A percentile compares a stretch with the other conserved stretches of the same genome.
Evolutionary conservation across 2,797 vertebrate species (phyloP).

Genomic region (Gymnopithys bicolor): DNA sequence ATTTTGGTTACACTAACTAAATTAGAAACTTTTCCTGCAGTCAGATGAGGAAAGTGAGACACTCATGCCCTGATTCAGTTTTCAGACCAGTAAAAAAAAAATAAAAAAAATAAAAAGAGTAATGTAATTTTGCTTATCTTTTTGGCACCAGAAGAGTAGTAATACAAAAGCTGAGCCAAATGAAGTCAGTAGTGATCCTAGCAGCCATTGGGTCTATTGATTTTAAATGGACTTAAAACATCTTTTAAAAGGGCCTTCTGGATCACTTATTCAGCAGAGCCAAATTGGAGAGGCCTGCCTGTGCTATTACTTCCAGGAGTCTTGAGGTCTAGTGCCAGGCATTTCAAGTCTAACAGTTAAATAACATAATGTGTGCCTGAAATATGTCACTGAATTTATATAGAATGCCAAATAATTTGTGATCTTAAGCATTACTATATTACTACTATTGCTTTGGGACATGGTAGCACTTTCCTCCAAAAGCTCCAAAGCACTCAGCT

Average conservation of each 20-base stretch:
- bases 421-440: neutral
- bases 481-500: neutral
- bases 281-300: neutral
- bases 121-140: neutral
- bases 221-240: constrained; percentile 29
- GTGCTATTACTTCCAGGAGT: neutral
- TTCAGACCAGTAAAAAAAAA: neutral
- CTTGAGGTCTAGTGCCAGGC: neutral
- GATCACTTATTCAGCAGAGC: neutral
- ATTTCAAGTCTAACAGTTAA: neutral
- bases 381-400: neutral
- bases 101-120: neutral
- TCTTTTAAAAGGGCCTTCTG: neutral
- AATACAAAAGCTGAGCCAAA: neutral
- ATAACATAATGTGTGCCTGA: neutral
- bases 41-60: neutral
- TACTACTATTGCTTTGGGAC: neutral
- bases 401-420: neutral
- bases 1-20: neutral
- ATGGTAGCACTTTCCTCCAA: neutral
- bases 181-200: neutral
- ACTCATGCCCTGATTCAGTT: neutral
- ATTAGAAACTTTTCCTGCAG: neutral
- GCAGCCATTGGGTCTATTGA: neutral
- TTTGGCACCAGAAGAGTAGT: neutral